Percentiles rank a stretch among this genome's conserved stretches.
These are phyloP conservation scores for Thereva unica DNA, from an alignment of 2,888 invertebrate species.

Conservation along the genomic window DNA sequence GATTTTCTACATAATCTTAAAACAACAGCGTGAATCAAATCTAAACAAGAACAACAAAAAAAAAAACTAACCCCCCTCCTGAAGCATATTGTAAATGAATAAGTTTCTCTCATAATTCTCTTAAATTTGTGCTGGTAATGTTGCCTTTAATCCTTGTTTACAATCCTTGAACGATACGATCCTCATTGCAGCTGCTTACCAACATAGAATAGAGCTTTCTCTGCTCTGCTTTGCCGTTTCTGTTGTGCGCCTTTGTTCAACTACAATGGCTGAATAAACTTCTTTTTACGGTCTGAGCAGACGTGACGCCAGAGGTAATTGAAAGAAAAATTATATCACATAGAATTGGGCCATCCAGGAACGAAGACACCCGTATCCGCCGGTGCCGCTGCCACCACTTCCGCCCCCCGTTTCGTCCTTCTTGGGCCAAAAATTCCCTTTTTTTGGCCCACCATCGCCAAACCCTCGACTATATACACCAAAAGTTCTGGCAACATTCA, in stretches of 20 bases:
- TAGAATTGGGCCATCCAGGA: background rate
- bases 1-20: too few species aligned
- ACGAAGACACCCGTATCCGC: slow-evolving; percentile 1
- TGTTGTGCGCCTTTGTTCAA: background rate
- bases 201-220: slow-evolving; percentile 4
- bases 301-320: slow-evolving; percentile 26
- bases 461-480: too few species aligned
- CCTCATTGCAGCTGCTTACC: slow-evolving; percentile 22
- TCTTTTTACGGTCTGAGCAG: slow-evolving; percentile 17
- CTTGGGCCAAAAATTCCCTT: background rate
- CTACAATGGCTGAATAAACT: slow-evolving; percentile 28
- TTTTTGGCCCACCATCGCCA: too few species aligned
- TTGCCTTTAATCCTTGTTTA: slow-evolving; percentile 4
- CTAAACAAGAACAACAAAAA: too few species aligned
- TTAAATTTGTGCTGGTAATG: background rate
- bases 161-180: slow-evolving; percentile 8
- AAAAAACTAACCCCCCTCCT: background rate
- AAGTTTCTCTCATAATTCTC: slow-evolving; percentile 3
- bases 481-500: background rate
- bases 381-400: background rate
- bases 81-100: background rate
- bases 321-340: slow-evolving; percentile 25
- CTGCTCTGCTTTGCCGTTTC: slow-evolving; percentile 7
- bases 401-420: background rate
- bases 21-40: too few species aligned